phyloP scores from a whole-genome alignment of 2,113 vertebrate genomes.

The Andinoacara biseriatus region DNA sequence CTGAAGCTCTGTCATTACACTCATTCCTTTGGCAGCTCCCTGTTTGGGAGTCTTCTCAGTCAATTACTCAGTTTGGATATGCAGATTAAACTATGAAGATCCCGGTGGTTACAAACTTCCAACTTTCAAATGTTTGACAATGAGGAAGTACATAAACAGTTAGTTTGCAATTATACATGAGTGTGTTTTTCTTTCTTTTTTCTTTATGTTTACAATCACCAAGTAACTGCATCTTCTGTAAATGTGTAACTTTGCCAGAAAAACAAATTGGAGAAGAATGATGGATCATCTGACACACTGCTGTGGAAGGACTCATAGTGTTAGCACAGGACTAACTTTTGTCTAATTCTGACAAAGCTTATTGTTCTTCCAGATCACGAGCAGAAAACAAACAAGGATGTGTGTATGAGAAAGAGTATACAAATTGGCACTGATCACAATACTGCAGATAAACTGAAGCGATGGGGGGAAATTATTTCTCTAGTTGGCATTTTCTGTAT shows the following conservation, averaged over 20 bases:
- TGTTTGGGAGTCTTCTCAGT: not conserved
- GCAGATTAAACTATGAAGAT: not conserved
- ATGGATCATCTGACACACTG: conserved; percentile 36
- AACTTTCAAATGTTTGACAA: not conserved
- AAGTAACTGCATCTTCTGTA: not conserved
- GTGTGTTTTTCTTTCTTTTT: not conserved
- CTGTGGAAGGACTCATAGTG: not conserved
- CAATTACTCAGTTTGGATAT: not conserved
- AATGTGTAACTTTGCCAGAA: not conserved
- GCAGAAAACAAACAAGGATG: conserved; percentile 12
- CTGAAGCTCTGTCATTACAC: not conserved
- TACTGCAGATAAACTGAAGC: conserved; percentile 44
- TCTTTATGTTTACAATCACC: not conserved
- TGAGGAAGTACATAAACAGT: not conserved
- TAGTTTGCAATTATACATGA: not conserved
- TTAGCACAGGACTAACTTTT: conserved; percentile 19
- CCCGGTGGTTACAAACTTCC: not conserved
- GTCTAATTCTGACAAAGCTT: conserved; percentile 21
- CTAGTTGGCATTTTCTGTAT: too few relatives aligned
- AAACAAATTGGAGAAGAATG: conserved; percentile 19
- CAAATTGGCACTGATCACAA: conserved; percentile 44
- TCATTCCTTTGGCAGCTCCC: not conserved
- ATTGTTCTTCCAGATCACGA: conserved; percentile 31
- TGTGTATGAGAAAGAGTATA: conserved; percentile 11
- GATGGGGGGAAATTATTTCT: too few relatives aligned